Evolutionary conservation across 2,888 invertebrate genomes (phyloP), one percentile per base, ranked within the genome.

Genomic region (Salticus scenicus): DNA sequence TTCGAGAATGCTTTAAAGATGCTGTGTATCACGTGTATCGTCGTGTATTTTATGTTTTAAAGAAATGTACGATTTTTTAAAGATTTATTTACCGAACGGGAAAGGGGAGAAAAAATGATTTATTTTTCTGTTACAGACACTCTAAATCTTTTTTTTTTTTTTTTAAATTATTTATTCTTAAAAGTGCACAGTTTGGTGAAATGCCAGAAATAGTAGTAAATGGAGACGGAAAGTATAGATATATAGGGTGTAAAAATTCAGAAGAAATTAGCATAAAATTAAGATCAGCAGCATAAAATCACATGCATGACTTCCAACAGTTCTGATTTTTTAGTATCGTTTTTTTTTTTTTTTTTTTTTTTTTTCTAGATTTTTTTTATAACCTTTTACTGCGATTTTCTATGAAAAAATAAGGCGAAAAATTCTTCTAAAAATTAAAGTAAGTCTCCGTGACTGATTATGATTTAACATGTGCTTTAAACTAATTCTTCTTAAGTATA

Each of bases 1-100:
- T 57, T 73, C 73, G 37, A 80, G 80, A 71, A 72, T 80, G 57
- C 67, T 80, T 80, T 73, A 73, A 71, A 69, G 37, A 20, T 51
- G 30, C 71, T 57, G n/a, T 47, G 57, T 57, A 80, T 80, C 78
- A 41, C 31, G 37, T 31, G 28, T 24, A 80, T 80, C 67, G 67
- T 69, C 66, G 51, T 70, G 47, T 66, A 41, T 42, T 72, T 71
- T 42, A 33, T 33, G 51, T 42, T 82, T 76, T 63, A 42, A 64
- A 76, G 71, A 33, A 82, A 64, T 64, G 70, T 72, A 57, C 24
- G 57, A n/a, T 8, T 24, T 57, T 57, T 57, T 24, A 24, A 47
- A 57, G 57, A 57, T 57, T 57, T 57, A 57, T 57, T 57, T 57
- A 57, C 57, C 20, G 57, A 57, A 57, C 57, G 57, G 24, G 57